Conservation (phyloP, 2,113 vertebrate genomes). For the Lophius piscatorius region DNA sequence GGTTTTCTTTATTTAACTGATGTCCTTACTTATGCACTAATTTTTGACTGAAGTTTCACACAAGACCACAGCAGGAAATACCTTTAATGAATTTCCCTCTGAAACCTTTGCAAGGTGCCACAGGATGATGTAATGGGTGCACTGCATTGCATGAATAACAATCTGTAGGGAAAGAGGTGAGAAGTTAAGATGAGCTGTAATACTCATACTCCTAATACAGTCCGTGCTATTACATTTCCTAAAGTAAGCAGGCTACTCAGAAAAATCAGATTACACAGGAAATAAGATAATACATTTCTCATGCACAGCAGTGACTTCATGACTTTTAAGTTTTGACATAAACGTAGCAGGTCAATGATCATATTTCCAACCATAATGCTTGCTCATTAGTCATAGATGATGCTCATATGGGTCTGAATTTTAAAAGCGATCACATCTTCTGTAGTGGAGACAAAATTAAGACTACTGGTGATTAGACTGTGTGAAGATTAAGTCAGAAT, state of each 20-base stretch:
- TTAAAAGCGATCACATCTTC: no score
- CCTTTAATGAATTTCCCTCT: conserved; percentile 92
- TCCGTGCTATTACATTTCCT: not conserved
- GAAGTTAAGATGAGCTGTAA: not conserved
- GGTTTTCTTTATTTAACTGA: not conserved
- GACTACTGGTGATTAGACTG: no score
- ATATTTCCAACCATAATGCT: no score
- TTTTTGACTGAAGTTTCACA: no score
- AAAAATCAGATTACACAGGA: not conserved
- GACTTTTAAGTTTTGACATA: no score
- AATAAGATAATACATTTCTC: no score
- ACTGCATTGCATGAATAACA: conserved; percentile 95
- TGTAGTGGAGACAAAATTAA: no score
- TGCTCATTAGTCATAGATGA: no score
- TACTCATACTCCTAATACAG: not conserved
- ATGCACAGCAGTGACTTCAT: no score
- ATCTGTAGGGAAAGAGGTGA: conserved; percentile 79
- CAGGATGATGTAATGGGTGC: conserved; percentile 96
- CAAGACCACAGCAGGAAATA: conserved; percentile 49
- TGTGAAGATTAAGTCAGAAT: no score
- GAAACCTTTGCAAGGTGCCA: conserved; percentile 96
- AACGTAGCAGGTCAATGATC: no score
- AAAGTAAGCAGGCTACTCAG: not conserved
- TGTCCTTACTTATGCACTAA: not conserved
- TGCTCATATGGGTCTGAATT: no score